Base-by-base conservation (phyloP, 2,888 invertebrate species). In the Caenorhabditis doughertyi region DNA sequence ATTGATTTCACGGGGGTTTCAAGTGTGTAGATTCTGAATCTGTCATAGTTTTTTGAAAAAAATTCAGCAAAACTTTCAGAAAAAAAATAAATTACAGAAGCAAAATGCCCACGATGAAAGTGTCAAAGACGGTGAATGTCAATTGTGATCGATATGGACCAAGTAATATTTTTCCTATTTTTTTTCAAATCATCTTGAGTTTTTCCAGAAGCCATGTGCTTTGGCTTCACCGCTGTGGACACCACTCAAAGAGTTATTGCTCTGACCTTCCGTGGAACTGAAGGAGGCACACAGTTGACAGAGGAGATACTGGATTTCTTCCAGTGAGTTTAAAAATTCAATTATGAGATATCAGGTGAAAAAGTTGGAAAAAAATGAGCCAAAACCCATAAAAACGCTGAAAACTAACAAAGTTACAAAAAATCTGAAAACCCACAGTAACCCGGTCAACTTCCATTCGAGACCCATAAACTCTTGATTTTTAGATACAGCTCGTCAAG, bases 221-320 rank as follows among this genome's bases (percentile, higher is more conserved):
- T 80, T 58, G 70, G 74, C 3, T 84, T 70, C 60, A 83, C 83
- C 7, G 81, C 83, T 0, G 42, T 68, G 35, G 72, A 72, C 32
- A 67, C 82, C 16, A 39, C 35, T 0, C 81, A 82, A 18, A 79
- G 74, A 71, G 79, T 82, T 16, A 73, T 87, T 23, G 60, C 79
- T 16, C n/a, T 87, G 29, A 53, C 84, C 3, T 87, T 85, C 71
- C 68, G 87, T 11, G 87, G 87, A 39, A 87, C 87, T 2, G 62
- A 79, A 47, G 81, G 79, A 21, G 32, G 49, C 21, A 47, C 65
- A 7, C 85, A 87, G 53, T 47, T 87, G n/a, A 51, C 71, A 11
- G 76, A 81, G 18, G 87, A 87, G 62, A 68, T 72, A 23, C 25
- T 72, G 13, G 65, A 79, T 29, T 79, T 84, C 64, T 82, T 84